Conservation (phyloP, 2,888 invertebrate genomes). For the Meta bourneti region DNA sequence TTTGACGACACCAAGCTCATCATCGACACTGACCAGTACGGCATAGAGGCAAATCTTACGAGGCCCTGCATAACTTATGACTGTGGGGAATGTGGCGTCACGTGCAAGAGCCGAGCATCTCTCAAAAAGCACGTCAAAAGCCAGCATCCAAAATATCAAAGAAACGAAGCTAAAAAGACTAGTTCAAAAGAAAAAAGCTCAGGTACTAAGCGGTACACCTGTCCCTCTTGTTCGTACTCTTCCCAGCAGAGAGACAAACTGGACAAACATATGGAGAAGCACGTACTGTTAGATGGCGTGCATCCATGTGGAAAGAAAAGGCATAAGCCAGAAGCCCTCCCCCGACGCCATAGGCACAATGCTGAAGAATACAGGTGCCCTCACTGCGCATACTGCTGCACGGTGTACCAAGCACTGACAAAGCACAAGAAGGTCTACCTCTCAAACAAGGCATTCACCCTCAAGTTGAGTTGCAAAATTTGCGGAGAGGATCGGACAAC, state of each 20-base stretch:
- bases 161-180: constrained; percentile 60
- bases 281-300: constrained; percentile 81
- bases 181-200: constrained; percentile 24
- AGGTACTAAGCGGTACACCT: constrained; percentile 79
- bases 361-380: constrained; percentile 84
- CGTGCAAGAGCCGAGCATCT: constrained; percentile 81
- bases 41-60: constrained; percentile 20
- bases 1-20: constrained; percentile 76
- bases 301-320: constrained; percentile 82
- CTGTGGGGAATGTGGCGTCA: constrained; percentile 81
- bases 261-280: constrained; percentile 82
- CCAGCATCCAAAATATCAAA: constrained; percentile 79
- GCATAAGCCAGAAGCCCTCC: constrained; percentile 80
- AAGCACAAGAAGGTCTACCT: constrained; percentile 83
- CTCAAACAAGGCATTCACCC: constrained; percentile 78
- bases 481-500: constrained; percentile 83
- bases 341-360: constrained; percentile 81
- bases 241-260: constrained; percentile 81
- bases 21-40: constrained; percentile 77
- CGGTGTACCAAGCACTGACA: constrained; percentile 83
- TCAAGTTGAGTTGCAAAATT: constrained; percentile 82
- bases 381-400: constrained; percentile 83
- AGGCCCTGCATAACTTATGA: constrained; percentile 80
- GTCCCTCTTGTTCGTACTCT: constrained; percentile 80
- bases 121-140: constrained; percentile 81